A percentile compares a stretch with the other conserved stretches of the same genome.
phyloP scores from a whole-genome alignment of 1,140 invertebrate genomes.

The Cepaea nemoralis region DNA sequence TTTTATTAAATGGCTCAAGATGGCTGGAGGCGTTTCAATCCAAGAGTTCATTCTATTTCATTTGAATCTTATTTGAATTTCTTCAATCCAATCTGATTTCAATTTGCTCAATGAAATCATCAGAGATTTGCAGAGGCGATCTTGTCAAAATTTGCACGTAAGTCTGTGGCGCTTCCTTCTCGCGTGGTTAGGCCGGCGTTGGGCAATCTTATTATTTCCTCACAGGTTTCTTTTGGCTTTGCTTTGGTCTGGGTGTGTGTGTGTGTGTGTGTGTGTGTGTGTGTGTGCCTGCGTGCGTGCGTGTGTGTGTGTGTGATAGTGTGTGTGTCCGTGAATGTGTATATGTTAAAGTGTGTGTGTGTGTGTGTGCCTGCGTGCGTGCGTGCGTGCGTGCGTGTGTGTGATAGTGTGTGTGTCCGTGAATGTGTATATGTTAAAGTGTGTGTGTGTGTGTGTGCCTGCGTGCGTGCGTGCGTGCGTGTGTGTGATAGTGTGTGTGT shows the following conservation, averaged over 20 bases:
- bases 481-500: neutral
- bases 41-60: constrained; percentile 2
- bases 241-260: neutral
- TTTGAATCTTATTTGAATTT: constrained; percentile 35
- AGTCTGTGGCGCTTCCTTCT: neutral
- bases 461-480: neutral
- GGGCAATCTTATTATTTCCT: neutral
- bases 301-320: neutral
- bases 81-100: constrained; percentile 13
- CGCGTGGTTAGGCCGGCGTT: neutral
- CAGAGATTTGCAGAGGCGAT: neutral
- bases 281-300: neutral
- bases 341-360: neutral
- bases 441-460: constrained; percentile 18
- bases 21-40: constrained; percentile 14
- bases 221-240: neutral
- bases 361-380: neutral
- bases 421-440: neutral
- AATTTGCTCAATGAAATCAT: neutral
- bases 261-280: too few relatives aligned
- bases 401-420: neutral
- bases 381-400: neutral
- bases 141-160: neutral
- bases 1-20: constrained; percentile 21
- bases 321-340: neutral